These are phyloP conservation scores for Dermatemys mawii DNA, from an alignment of 2,113 vertebrate genomes.

Conservation along the genomic window DNA sequence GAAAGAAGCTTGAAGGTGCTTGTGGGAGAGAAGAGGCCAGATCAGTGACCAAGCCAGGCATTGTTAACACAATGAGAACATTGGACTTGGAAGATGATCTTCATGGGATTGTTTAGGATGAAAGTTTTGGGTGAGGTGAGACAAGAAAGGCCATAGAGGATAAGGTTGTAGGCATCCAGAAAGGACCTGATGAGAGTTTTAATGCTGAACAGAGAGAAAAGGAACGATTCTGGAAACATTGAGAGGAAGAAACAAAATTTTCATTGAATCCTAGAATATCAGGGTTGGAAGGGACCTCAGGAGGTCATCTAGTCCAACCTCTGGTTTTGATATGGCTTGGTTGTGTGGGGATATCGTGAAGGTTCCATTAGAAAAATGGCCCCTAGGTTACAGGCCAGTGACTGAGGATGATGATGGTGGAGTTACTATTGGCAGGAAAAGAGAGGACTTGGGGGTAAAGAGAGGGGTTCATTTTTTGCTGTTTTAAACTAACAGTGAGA, in stretches of 20 bases:
- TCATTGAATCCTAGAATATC: no score
- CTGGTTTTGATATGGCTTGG: not conserved
- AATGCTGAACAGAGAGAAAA: not conserved
- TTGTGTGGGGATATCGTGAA: not conserved
- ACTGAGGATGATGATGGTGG: not conserved
- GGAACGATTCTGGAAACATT: not conserved
- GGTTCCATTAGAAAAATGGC: not conserved
- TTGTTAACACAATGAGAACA: not conserved
- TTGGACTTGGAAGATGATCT: not conserved
- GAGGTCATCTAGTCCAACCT: no score
- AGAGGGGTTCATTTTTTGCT: not conserved
- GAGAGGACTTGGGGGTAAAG: not conserved
- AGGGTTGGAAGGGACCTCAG: no score
- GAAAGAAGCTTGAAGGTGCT: not conserved
- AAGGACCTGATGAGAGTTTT: not conserved
- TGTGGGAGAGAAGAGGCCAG: not conserved
- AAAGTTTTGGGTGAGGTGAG: not conserved
- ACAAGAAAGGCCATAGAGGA: not conserved
- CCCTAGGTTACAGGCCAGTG: not conserved
- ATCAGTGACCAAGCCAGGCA: not conserved
- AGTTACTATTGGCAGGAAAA: not conserved
- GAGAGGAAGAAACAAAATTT: not conserved
- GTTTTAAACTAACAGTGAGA: not conserved
- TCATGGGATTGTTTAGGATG: not conserved
- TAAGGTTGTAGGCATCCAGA: not conserved